These are phyloP conservation scores for Cordilura impudica DNA, from an alignment of 2,888 invertebrate species.

Conservation along the genomic window DNA sequence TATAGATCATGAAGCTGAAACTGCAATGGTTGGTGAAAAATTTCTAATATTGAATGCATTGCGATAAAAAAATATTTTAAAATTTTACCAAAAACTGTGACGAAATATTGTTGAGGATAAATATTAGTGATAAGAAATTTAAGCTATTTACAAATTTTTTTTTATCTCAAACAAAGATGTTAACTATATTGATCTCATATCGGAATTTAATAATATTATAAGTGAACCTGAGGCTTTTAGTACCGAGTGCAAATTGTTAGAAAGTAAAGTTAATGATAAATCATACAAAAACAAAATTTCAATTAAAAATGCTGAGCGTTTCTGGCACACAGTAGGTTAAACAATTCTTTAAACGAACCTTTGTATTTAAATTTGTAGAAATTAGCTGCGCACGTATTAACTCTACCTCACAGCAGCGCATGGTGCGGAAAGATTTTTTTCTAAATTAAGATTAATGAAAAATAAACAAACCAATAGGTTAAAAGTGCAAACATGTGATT, in stretches of 20 bases:
- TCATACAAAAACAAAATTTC: constrained; percentile 11
- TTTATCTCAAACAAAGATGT: constrained; percentile 18
- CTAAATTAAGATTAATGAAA: constrained; percentile 14
- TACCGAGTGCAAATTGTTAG: constrained; percentile 27
- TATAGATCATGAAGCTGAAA: constrained; percentile 23
- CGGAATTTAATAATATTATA: constrained; percentile 21
- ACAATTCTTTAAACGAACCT: background rate
- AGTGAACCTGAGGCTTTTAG: too few relatives aligned
- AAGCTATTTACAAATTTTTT: constrained; percentile 20
- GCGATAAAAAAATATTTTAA: constrained; percentile 11
- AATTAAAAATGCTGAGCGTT: constrained; percentile 26
- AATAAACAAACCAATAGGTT: constrained; percentile 14
- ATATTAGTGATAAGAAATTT: constrained; percentile 24
- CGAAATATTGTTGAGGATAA: constrained; percentile 29
- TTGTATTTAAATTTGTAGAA: background rate
- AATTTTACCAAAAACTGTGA: constrained; percentile 21
- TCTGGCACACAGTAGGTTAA: constrained; percentile 30
- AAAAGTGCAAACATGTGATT: background rate
- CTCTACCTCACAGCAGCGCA: background rate
- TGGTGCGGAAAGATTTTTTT: constrained; percentile 6
- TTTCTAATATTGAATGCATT: constrained; percentile 8
- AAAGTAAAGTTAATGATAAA: constrained; percentile 21
- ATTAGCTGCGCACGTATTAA: background rate
- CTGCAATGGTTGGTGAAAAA: background rate
- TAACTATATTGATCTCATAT: constrained; percentile 31